Evolutionary conservation across 2,113 vertebrate genomes (phyloP).

Genomic region (Sapajus apella): DNA sequence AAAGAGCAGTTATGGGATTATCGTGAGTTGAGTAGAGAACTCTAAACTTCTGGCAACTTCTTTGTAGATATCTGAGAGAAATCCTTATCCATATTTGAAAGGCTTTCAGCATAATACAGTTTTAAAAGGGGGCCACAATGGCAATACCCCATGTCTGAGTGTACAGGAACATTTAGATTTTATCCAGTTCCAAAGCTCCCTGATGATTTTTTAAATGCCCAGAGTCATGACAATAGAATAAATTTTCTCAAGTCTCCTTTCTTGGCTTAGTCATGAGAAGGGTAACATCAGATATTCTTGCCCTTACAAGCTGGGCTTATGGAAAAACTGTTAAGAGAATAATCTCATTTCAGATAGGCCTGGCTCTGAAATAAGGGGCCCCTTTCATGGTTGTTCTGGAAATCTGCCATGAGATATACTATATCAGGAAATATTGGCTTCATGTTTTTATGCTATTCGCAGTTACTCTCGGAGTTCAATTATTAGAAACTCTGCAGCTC

Average conservation of each 20-base stretch:
- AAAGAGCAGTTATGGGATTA: background rate
- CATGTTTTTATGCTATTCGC: conserved; percentile 43
- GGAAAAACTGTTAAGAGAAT: conserved; percentile 45
- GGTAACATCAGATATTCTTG: conserved; percentile 23
- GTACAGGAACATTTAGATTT: background rate
- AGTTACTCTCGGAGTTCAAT: background rate
- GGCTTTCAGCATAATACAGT: background rate
- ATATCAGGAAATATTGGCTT: conserved; percentile 28
- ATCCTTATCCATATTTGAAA: background rate
- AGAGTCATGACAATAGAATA: background rate
- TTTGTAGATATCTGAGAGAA: background rate
- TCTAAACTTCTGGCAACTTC: background rate
- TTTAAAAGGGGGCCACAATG: background rate
- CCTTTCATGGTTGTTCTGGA: conserved; percentile 53
- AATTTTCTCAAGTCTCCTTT: conserved; percentile 14
- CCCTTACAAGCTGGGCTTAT: background rate
- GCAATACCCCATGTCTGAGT: background rate
- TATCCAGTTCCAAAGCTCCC: background rate
- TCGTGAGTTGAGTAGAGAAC: background rate
- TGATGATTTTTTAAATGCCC: background rate
- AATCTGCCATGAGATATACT: conserved; percentile 51
- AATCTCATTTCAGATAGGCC: conserved; percentile 36
- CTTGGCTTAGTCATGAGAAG: background rate
- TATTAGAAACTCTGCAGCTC: conserved; percentile 37
- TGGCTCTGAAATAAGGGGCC: conserved; percentile 50